These are phyloP conservation scores for Agrenia bidenticulata DNA, from an alignment of 2,888 invertebrate species.

Conservation along the genomic window DNA sequence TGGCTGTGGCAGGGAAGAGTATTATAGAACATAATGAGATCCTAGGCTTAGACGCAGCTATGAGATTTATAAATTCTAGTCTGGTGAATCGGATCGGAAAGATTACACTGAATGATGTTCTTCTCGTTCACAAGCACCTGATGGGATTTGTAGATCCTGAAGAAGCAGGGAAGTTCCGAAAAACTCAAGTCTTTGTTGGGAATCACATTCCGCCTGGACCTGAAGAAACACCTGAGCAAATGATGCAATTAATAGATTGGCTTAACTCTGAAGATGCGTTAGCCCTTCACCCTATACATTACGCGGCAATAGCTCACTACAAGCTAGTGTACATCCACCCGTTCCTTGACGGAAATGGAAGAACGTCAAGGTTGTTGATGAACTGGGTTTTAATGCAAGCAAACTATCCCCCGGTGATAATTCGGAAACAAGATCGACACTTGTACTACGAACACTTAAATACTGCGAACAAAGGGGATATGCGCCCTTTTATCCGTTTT, in stretches of 20 bases:
- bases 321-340: slow-evolving; percentile 91
- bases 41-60: slow-evolving; percentile 83
- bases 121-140: slow-evolving; percentile 89
- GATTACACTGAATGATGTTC: slow-evolving; percentile 79
- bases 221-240: slow-evolving; percentile 73
- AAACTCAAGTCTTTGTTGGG: slow-evolving; percentile 90
- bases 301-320: slow-evolving; percentile 94
- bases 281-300: slow-evolving; percentile 85
- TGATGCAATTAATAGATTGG: slow-evolving; percentile 90
- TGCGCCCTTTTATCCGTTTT: slow-evolving; percentile 92
- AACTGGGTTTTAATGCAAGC: slow-evolving; percentile 92
- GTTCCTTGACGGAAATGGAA: slow-evolving; percentile 93
- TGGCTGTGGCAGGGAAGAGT: slow-evolving; percentile 79
- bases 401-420: slow-evolving; percentile 93
- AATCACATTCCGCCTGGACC: slow-evolving; percentile 92
- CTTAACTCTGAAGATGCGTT: slow-evolving; percentile 78
- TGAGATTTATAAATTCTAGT: slow-evolving; percentile 82
- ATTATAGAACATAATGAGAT: slow-evolving; percentile 97
- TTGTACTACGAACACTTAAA: slow-evolving; percentile 66
- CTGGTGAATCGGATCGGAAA: slow-evolving; percentile 68
- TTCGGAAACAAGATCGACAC: slow-evolving; percentile 77
- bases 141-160: slow-evolving; percentile 92
- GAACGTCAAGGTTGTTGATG: slow-evolving; percentile 93
- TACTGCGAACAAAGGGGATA: slow-evolving; percentile 89
- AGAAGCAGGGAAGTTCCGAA: slow-evolving; percentile 83